Conservation (phyloP, 2,797 vertebrate genomes). For the Microhierax caerulescens region DNA sequence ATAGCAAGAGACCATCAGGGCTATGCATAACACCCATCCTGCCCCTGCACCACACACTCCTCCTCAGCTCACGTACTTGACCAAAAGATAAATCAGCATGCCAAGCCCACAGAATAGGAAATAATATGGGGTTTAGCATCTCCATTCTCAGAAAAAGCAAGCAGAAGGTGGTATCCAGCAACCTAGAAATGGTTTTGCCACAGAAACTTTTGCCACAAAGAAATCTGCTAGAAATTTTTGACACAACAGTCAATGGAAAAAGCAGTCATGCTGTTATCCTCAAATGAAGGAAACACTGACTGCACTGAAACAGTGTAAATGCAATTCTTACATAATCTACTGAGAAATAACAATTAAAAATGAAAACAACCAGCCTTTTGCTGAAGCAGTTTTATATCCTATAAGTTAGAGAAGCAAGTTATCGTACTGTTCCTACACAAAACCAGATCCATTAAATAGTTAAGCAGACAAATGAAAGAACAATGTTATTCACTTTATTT, state of each 20-base stretch:
- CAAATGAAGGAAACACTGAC: not conserved
- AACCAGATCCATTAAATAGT: not conserved
- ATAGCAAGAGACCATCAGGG: not conserved
- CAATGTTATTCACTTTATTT: not conserved
- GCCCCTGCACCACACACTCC: not conserved
- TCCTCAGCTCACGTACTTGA: rapidly evolving
- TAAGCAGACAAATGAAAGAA: not conserved
- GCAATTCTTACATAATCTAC: not conserved
- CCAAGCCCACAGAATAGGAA: not conserved
- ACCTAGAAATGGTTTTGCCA: not conserved
- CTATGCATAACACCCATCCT: not conserved
- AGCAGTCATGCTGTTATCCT: not conserved
- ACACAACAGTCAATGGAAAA: not conserved
- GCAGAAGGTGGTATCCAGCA: not conserved
- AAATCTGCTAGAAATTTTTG: too few relatives aligned
- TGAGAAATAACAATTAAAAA: not conserved
- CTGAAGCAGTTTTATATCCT: not conserved
- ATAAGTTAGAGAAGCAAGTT: not conserved
- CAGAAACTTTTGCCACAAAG: too few relatives aligned
- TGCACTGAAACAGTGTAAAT: not conserved
- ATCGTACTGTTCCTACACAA: not conserved
- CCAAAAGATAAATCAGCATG: not conserved
- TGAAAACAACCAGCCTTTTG: too few relatives aligned
- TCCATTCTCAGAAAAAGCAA: not conserved
- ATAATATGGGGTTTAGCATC: rapidly evolving